A percentile compares a stretch with the other conserved stretches of the same genome.
phyloP scores from a whole-genome alignment of 2,888 invertebrate species.

The Pristionchus arcanus region DNA sequence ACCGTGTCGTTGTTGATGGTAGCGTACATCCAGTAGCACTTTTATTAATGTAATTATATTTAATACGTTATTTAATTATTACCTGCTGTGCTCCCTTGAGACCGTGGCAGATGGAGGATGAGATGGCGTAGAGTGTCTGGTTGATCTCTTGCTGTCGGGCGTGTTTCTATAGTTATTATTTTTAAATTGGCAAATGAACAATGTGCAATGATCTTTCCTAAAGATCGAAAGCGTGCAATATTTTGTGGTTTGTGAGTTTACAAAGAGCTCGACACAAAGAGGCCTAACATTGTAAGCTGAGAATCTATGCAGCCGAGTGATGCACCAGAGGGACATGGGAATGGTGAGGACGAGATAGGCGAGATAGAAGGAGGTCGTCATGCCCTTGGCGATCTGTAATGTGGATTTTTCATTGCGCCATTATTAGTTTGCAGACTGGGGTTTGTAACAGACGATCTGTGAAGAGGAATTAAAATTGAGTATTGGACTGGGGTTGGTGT shows the following conservation, averaged over 20 bases:
- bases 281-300: conserved; percentile 1
- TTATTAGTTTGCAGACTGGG: neutral
- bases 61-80: neutral
- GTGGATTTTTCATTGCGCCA: neutral
- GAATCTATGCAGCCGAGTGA: conserved; percentile 14
- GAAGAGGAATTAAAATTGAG: no score
- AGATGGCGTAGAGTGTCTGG: conserved; percentile 43
- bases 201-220: no score
- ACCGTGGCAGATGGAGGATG: conserved; percentile 26
- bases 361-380: neutral
- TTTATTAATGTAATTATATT: neutral
- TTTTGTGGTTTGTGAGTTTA: no score
- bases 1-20: neutral
- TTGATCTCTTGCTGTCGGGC: conserved; percentile 37
- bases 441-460: no score
- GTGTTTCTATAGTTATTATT: neutral
- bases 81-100: conserved; percentile 47
- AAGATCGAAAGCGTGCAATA: no score
- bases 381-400: conserved; percentile 21
- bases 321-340: conserved; percentile 34
- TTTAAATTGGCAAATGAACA: no score
- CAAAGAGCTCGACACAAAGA: no score
- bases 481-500: no score
- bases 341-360: neutral
- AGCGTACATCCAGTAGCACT: conserved; percentile 53